Evolutionary conservation across 2,113 vertebrate genomes (phyloP).

Genomic region (Heloderma charlesbogerti): DNA sequence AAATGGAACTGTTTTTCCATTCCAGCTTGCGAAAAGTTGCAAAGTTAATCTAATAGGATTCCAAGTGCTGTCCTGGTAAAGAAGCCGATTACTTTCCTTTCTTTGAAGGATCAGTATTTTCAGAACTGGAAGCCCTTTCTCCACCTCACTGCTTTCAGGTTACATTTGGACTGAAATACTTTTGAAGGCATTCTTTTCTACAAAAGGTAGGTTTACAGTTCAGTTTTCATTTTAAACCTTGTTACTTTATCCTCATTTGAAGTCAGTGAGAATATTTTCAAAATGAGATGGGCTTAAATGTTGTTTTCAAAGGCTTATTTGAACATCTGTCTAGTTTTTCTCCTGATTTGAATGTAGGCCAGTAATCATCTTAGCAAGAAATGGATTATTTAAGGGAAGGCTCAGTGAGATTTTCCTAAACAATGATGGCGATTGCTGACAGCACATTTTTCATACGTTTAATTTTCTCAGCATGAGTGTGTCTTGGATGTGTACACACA

Average conservation of each 20-base stretch:
- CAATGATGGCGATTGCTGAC: slow-evolving; percentile 8
- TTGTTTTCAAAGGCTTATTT: slow-evolving; percentile 19
- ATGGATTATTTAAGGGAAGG: slow-evolving; percentile 9
- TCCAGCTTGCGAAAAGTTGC: slow-evolving; percentile 60
- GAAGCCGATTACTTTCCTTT: slow-evolving; percentile 51
- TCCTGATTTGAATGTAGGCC: not conserved
- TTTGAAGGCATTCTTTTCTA: slow-evolving; percentile 57
- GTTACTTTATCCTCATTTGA: not conserved
- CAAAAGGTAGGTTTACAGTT: slow-evolving; percentile 73
- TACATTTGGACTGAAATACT: slow-evolving; percentile 59
- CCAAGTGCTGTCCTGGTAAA: slow-evolving; percentile 46
- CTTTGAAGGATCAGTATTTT: slow-evolving; percentile 66
- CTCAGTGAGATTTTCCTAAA: slow-evolving; percentile 27
- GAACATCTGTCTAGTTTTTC: slow-evolving; percentile 37
- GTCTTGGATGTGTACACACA: not conserved
- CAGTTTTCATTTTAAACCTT: slow-evolving; percentile 45
- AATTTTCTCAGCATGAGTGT: not conserved
- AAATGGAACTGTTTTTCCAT: slow-evolving; percentile 62
- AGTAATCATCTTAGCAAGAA: not conserved
- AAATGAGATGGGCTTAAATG: not conserved
- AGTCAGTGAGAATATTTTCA: not conserved
- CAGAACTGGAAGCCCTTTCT: slow-evolving; percentile 50
- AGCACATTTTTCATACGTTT: slow-evolving; percentile 19
- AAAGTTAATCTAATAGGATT: slow-evolving; percentile 60
- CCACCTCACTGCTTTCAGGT: slow-evolving; percentile 60